Conservation (phyloP, 1,140 invertebrate genomes). For the Acromyrmex heyeri region DNA sequence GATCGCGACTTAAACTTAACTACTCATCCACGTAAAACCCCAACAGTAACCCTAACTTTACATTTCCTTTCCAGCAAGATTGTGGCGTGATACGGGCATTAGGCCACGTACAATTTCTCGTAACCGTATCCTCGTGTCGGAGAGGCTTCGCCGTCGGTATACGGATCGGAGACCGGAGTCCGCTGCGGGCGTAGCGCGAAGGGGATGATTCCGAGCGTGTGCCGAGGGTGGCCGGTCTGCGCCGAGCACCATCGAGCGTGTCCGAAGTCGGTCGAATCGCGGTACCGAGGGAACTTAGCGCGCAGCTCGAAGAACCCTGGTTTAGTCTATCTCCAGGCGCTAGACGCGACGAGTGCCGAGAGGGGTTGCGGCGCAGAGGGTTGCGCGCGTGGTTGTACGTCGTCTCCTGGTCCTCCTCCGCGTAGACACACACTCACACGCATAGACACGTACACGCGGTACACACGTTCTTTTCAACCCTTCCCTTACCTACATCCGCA, state of each 20-base stretch:
- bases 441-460: neutral
- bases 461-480: neutral
- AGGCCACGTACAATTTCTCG: constrained; percentile 60
- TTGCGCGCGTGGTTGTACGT: constrained; percentile 46
- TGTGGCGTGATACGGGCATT: constrained; percentile 46
- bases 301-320: constrained; percentile 69
- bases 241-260: constrained; percentile 71
- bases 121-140: constrained; percentile 10
- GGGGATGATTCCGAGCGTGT: constrained; percentile 31
- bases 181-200: constrained; percentile 14
- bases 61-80: constrained; percentile 28
- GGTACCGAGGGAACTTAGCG: constrained; percentile 72
- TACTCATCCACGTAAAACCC: neutral
- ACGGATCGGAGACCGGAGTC: neutral
- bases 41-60: neutral
- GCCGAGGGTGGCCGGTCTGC: constrained; percentile 49
- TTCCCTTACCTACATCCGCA: neutral
- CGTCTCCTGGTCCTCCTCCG: constrained; percentile 1
- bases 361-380: constrained; percentile 53
- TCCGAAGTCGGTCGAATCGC: constrained; percentile 62
- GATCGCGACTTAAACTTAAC: neutral
- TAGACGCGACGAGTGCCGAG: constrained; percentile 76
- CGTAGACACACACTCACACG: neutral
- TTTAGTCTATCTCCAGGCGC: constrained; percentile 78
- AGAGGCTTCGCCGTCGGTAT: constrained; percentile 3